A percentile compares a stretch with the other conserved stretches of the same genome.
phyloP scores from a whole-genome alignment of 2,888 invertebrate genomes.

The Kuschelorhynchus macadamiae region DNA sequence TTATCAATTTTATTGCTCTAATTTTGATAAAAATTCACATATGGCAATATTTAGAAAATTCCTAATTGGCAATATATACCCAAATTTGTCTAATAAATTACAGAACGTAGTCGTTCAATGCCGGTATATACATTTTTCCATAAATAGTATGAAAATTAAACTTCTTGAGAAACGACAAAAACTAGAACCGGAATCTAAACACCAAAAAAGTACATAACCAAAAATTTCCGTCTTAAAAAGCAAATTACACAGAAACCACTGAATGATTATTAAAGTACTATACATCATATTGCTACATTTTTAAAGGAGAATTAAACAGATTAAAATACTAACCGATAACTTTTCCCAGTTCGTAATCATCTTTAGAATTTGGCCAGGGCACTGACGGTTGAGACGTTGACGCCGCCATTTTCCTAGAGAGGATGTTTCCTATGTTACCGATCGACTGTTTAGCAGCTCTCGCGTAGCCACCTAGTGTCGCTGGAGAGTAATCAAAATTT shows the following conservation, averaged over 20 bases:
- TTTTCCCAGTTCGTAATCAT: conserved; percentile 93
- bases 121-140: not conserved
- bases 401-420: conserved; percentile 76
- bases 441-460: conserved; percentile 67
- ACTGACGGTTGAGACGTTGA: conserved; percentile 70
- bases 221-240: conserved; percentile 48
- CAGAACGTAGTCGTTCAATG: conserved; percentile 7
- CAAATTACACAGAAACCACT: conserved; percentile 26
- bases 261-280: conserved; percentile 36
- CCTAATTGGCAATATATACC: not conserved
- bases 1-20: conserved; percentile 36
- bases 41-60: not conserved
- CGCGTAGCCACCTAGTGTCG: conserved; percentile 66
- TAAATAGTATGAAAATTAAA: conserved; percentile 29
- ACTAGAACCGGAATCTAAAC: conserved; percentile 62
- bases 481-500: conserved; percentile 67
- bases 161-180: conserved; percentile 47
- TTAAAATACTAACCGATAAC: conserved; percentile 84
- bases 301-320: conserved; percentile 45
- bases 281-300: conserved; percentile 47
- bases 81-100: conserved; percentile 6
- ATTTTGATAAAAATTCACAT: conserved; percentile 16
- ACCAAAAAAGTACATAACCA: conserved; percentile 66
- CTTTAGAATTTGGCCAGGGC: conserved; percentile 91
- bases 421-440: conserved; percentile 69